phyloP scores from a whole-genome alignment of 2,113 vertebrate species.

The Nyctereutes procyonoides region DNA sequence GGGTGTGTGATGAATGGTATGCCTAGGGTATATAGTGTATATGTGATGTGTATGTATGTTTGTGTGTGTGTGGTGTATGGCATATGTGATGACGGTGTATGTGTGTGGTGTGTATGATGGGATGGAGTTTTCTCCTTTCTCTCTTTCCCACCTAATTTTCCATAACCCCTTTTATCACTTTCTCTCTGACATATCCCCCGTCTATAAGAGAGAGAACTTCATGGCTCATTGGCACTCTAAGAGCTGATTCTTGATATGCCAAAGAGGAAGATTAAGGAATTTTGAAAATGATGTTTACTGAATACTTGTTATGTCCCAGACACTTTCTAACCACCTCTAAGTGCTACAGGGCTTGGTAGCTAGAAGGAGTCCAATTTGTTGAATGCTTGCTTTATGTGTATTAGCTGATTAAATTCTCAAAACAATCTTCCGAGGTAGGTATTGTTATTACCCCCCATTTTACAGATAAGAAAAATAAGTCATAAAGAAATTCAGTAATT shows the following conservation, averaged over 20 bases:
- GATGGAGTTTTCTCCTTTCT: not conserved
- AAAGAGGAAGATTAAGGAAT: not conserved
- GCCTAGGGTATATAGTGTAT: not conserved
- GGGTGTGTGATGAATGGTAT: not conserved
- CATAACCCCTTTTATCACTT: not conserved
- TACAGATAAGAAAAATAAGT: slow-evolving; percentile 33
- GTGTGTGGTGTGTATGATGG: not conserved
- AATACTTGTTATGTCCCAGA: not conserved
- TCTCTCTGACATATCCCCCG: rapidly evolving
- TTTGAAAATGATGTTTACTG: not conserved
- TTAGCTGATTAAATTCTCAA: not conserved
- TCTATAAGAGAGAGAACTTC: not conserved
- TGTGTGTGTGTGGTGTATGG: not conserved
- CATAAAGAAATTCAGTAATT: slow-evolving; percentile 34
- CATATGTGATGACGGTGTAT: not conserved
- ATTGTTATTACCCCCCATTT: not conserved
- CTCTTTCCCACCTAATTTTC: not conserved
- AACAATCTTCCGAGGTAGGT: not conserved
- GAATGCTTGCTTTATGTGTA: not conserved
- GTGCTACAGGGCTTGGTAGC: not conserved
- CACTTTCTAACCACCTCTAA: not conserved
- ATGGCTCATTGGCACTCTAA: not conserved
- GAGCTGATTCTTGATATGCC: not conserved
- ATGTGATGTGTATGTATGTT: not conserved
- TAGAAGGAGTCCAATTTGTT: not conserved